phyloP scores from a whole-genome alignment of 2,797 vertebrate genomes.

The Leptatherina wallacei region DNA sequence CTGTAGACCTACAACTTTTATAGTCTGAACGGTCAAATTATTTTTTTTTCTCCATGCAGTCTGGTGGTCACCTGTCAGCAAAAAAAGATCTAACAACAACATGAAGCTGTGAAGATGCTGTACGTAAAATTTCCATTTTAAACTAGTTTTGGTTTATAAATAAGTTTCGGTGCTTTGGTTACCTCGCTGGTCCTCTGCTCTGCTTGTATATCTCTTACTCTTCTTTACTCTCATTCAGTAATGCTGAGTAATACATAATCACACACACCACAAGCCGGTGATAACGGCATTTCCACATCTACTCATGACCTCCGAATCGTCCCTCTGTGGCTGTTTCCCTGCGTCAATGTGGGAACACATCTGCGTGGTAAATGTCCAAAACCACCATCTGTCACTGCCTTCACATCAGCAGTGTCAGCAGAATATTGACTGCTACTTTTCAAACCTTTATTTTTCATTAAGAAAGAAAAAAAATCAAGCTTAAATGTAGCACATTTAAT shows the following conservation, averaged over 20 bases:
- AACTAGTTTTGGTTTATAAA: not conserved
- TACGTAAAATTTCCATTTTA: not conserved
- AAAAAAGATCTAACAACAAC: not conserved
- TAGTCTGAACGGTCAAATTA: not conserved
- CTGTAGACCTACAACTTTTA: not conserved
- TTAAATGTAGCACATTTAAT: constrained; percentile 49
- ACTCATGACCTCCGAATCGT: not conserved
- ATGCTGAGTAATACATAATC: not conserved
- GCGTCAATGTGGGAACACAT: not conserved
- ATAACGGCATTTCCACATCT: not conserved
- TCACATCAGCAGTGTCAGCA: constrained; percentile 11
- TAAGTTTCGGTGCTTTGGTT: not conserved
- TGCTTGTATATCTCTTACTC: not conserved
- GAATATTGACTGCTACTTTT: constrained; percentile 12
- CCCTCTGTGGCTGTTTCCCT: not conserved
- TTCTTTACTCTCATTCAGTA: not conserved
- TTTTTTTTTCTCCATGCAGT: not conserved
- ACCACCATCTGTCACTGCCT: constrained; percentile 11
- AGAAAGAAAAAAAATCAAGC: constrained; percentile 17
- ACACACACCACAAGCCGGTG: not conserved
- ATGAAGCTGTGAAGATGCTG: not conserved
- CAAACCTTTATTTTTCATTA: no score
- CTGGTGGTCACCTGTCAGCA: not conserved
- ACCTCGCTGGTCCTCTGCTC: not conserved
- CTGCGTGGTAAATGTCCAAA: not conserved